Percentiles rank a stretch among this genome's conserved stretches.
phyloP scores from a whole-genome alignment of 2,888 invertebrate genomes.

The Capitulum mitella region DNA sequence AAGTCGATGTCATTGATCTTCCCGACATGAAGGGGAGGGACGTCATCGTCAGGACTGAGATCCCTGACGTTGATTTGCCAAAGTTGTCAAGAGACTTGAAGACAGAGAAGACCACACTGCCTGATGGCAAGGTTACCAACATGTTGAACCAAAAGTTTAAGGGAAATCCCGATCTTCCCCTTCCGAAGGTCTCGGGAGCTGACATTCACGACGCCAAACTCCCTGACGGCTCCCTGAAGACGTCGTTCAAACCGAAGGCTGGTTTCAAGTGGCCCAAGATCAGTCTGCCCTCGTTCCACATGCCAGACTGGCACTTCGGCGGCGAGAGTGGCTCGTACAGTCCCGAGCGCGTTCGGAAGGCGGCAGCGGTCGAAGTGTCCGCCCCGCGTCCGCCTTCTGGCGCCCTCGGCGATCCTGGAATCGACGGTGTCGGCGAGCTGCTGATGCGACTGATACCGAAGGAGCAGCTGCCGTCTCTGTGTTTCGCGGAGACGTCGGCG shows the following conservation, averaged over 20 bases:
- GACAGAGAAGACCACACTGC: not conserved
- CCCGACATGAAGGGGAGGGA: not conserved
- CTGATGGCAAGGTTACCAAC: not conserved
- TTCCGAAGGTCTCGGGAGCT: not conserved
- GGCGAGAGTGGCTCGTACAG: not conserved
- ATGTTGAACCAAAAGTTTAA: not conserved
- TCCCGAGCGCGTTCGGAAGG: not conserved
- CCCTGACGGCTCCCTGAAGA: not conserved
- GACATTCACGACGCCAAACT: not conserved
- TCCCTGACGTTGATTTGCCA: not conserved
- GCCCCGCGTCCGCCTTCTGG: not conserved
- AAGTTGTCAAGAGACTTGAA: not conserved
- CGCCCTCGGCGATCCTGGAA: not conserved
- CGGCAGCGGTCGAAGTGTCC: not conserved
- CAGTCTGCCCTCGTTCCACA: not conserved
- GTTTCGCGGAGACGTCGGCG: not conserved
- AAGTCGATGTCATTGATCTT: not conserved
- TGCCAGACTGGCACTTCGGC: slow-evolving; percentile 13
- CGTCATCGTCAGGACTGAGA: not conserved
- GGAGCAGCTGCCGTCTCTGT: not conserved
- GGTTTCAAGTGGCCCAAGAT: not conserved
- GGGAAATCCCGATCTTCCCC: not conserved
- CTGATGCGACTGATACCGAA: not conserved
- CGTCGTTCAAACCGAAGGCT: not conserved
- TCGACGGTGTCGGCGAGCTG: not conserved